Evolutionary conservation across 2,888 invertebrate genomes (phyloP), one percentile per base, ranked within the genome.

Genomic region (Escarpia spicata): DNA sequence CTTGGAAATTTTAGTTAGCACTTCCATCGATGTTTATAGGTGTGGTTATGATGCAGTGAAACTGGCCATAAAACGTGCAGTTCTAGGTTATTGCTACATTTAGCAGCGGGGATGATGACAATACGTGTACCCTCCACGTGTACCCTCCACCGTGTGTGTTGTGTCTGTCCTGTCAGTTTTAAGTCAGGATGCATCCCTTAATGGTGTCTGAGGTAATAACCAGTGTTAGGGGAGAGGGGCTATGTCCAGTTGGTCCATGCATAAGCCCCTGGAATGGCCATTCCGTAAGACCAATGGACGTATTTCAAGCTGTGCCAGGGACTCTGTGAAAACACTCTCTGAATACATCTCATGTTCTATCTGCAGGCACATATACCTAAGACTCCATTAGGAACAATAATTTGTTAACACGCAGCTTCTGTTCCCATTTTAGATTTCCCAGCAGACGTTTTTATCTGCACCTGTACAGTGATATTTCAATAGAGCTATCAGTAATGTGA

Each of bases 181-280:
- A 31, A 91, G 91, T 91, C 91, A n/a, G 6, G 91, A 31, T 91
- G 12, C 90, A 90, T 90, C 90, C 12, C 90, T 91, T 91, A 91
- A 91, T 91, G 91, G 91, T 91, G 37, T 91, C 91, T 91, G 91
- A 91, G 91, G 91, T 91, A 91, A 91, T 91, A 91, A 91, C 91
- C 6, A 31, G 91, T 26, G 91, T 91, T 91, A 91, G 37, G n/a
- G 3, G 91, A 91, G 91, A 91, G 91, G 91, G 91, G 91, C 91
- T 31, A 31, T 91, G 91, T 91, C 91, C 91, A 91, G 91, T 91
- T 26, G 91, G 91, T 91, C 91, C 2, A 37, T 6, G 4, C 37
- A 26, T 31, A 26, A 91, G 26, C 15, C 91, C n/a, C 91, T 26
- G 91, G 91, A 91, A 91, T 91, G 91, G 91, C 31, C 4, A 91